Conservation (phyloP, 1,140 invertebrate species). For the Pentalonia nigronervosa region DNA sequence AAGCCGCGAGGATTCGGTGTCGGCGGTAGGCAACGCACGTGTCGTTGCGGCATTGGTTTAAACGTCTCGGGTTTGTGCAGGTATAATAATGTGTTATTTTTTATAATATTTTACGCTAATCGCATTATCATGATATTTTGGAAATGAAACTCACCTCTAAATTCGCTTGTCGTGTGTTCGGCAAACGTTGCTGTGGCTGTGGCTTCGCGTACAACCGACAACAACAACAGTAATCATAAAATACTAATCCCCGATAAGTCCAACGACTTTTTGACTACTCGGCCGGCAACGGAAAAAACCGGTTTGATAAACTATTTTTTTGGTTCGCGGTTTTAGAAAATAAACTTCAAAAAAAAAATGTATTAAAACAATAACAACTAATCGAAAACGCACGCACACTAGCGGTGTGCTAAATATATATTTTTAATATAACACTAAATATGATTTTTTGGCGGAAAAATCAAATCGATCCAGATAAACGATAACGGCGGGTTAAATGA, state of each 20-base stretch:
- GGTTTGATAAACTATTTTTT: conserved; percentile 7
- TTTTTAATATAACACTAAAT: background rate
- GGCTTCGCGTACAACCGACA: background rate
- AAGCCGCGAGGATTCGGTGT: background rate
- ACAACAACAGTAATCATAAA: background rate
- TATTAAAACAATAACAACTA: background rate
- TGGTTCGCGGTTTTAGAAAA: background rate
- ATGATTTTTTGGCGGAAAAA: background rate
- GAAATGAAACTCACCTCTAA: background rate
- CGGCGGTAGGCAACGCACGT: background rate
- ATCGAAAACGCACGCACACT: background rate
- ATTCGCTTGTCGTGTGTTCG: background rate
- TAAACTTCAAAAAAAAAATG: background rate
- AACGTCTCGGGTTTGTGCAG: background rate
- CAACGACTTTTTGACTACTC: conserved; percentile 7
- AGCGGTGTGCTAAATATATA: background rate
- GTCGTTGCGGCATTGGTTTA: background rate
- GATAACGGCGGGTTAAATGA: background rate
- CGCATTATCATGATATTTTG: background rate
- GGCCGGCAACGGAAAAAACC: background rate
- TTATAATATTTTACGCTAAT: background rate
- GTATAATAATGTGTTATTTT: background rate
- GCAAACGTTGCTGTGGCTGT: background rate
- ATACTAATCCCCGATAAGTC: background rate
- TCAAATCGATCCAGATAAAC: background rate